phyloP scores from a whole-genome alignment of 2,797 vertebrate genomes.

The Chaunax sp. region DNA sequence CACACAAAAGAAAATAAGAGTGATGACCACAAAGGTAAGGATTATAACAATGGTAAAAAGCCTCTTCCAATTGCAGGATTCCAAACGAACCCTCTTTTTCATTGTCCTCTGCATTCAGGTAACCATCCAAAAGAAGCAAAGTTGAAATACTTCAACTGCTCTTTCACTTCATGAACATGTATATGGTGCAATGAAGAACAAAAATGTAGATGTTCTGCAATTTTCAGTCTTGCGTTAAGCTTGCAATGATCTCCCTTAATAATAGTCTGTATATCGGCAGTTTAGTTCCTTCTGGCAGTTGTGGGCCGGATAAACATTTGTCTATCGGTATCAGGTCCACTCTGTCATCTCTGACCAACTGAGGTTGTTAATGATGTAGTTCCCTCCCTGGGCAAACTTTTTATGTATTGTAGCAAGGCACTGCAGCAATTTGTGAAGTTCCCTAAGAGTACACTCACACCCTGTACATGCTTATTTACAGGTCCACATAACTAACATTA shows the following conservation, averaged over 20 bases:
- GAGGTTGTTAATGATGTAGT: slow-evolving; percentile 17
- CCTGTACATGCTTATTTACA: slow-evolving; percentile 19
- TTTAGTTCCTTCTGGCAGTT: not conserved
- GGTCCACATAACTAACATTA: slow-evolving; percentile 6
- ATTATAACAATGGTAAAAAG: slow-evolving; percentile 22
- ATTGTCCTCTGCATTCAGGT: slow-evolving; percentile 38
- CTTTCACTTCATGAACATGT: slow-evolving; percentile 6
- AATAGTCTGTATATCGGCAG: not conserved
- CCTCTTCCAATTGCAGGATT: slow-evolving; percentile 42
- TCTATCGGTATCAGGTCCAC: slow-evolving; percentile 7
- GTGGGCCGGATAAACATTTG: slow-evolving; percentile 7
- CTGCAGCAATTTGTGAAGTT: not conserved
- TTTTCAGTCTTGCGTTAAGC: slow-evolving; percentile 6
- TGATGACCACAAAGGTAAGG: slow-evolving; percentile 10
- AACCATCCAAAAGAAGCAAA: slow-evolving; percentile 18
- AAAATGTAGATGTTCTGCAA: not conserved
- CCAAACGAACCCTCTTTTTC: slow-evolving; percentile 38
- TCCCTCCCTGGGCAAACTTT: slow-evolving; percentile 60
- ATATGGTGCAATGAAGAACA: slow-evolving; percentile 1
- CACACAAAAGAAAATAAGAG: slow-evolving; percentile 28
- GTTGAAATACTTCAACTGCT: not conserved
- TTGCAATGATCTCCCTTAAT: not conserved
- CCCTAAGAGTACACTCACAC: slow-evolving; percentile 35
- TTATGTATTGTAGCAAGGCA: not conserved
- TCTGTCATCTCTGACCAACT: slow-evolving; percentile 41